phyloP scores from a whole-genome alignment of 2,888 invertebrate species.

The Griposia aprilina region DNA sequence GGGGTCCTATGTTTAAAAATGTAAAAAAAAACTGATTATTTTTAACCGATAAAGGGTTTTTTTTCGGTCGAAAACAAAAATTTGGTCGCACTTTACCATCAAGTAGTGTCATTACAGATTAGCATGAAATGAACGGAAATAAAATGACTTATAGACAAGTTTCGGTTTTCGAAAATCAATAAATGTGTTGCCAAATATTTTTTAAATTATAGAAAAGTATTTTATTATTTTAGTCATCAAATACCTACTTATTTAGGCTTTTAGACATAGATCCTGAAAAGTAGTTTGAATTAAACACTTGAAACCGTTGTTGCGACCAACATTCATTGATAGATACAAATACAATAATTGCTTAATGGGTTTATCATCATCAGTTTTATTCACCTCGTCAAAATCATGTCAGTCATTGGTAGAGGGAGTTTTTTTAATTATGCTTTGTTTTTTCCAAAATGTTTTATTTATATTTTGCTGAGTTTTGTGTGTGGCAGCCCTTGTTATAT shows the following conservation, averaged over 20 bases:
- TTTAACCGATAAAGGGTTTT: background rate
- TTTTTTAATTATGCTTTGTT: conserved; percentile 43
- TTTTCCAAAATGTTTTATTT: conserved; percentile 14
- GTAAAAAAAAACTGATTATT: no score
- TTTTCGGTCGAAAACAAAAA: background rate
- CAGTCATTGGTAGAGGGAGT: conserved; percentile 36
- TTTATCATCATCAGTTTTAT: background rate
- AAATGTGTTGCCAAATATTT: background rate
- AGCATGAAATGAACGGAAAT: background rate
- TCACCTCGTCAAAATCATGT: conserved; percentile 9
- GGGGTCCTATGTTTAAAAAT: background rate
- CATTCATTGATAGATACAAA: background rate
- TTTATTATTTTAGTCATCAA: background rate
- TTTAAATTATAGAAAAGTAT: background rate
- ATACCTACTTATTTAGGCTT: background rate
- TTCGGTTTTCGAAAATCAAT: background rate
- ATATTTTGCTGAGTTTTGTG: conserved; percentile 41
- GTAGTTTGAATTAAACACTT: background rate
- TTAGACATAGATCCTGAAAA: background rate
- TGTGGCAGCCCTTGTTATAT: conserved; percentile 58
- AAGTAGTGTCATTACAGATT: background rate
- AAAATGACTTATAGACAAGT: background rate
- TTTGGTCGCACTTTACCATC: background rate
- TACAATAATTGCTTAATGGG: conserved; percentile 4
- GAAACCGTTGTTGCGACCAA: background rate